A percentile compares a stretch with the other conserved stretches of the same genome.
phyloP scores from a whole-genome alignment of 2,113 vertebrate genomes.

The Odontophorus gujanensis region DNA sequence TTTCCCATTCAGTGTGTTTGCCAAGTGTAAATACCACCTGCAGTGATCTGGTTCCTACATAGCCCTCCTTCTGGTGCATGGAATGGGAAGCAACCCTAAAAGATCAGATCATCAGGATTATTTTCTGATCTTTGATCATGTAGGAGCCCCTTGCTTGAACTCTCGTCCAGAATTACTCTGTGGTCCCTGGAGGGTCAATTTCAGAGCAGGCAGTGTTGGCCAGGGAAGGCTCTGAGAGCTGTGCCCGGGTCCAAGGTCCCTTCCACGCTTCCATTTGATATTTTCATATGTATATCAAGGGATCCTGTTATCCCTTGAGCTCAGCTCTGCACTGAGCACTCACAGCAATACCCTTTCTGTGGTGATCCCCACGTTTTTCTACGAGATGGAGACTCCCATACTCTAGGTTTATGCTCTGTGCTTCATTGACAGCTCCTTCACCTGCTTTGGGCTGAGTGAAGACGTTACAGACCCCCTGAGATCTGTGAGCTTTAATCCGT shows the following conservation, averaged over 20 bases:
- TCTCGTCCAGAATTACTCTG: not conserved
- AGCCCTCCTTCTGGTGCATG: rapidly evolving
- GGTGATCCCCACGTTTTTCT: not conserved
- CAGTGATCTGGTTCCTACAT: not conserved
- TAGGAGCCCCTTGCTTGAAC: not conserved
- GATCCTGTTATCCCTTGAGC: not conserved
- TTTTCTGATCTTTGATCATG: not conserved
- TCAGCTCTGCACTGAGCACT: not conserved
- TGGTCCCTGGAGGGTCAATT: not conserved
- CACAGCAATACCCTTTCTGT: not conserved
- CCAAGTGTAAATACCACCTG: not conserved
- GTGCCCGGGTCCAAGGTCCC: not conserved
- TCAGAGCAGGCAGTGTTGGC: not conserved
- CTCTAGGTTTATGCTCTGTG: rapidly evolving
- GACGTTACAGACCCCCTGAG: not conserved
- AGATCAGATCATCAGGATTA: not conserved
- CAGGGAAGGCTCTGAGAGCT: not conserved
- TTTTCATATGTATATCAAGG: not conserved
- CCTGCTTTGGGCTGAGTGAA: not conserved
- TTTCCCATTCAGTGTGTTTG: not conserved
- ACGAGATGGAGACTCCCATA: not conserved
- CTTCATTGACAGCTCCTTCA: not conserved
- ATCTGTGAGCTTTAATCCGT: not conserved
- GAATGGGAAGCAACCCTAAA: not conserved
- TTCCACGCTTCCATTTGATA: rapidly evolving